phyloP scores from a whole-genome alignment of 1,140 invertebrate genomes.

The Plutomurus gul region DNA sequence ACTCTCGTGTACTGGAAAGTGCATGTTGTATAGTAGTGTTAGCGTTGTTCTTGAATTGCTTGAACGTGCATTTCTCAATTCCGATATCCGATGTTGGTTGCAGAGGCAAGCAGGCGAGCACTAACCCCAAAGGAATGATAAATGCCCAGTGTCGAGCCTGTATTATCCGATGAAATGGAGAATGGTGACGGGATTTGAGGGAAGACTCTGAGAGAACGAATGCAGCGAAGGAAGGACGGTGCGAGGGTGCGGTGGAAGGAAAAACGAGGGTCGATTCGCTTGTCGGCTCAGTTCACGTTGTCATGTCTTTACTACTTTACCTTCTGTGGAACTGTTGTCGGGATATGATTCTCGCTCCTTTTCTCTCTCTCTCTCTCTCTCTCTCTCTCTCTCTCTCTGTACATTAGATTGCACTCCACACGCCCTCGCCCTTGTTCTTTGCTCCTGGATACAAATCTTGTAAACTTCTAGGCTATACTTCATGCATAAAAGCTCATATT shows the following conservation, averaged over 20 bases:
- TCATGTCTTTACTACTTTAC: conserved; percentile 13
- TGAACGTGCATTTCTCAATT: conserved; percentile 9
- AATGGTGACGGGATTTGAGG: conserved; percentile 22
- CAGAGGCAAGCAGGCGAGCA: no score
- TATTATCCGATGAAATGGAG: conserved; percentile 24
- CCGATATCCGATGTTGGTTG: conserved; percentile 12
- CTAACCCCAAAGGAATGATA: conserved; percentile 12
- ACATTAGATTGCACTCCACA: no score
- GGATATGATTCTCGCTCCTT: background rate
- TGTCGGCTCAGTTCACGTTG: conserved; percentile 14
- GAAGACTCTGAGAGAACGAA: background rate
- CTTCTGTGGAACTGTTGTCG: background rate
- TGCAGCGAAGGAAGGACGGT: background rate
- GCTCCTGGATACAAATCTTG: background rate
- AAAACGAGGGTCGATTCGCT: conserved; percentile 6
- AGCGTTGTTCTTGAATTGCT: background rate
- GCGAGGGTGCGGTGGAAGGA: background rate
- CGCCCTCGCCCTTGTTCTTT: background rate
- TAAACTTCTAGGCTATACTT: background rate
- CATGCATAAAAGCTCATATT: conserved; percentile 24
- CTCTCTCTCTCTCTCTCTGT: background rate
- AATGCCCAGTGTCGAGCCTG: conserved; percentile 15
- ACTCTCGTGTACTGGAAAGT: background rate
- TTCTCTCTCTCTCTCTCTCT: background rate
- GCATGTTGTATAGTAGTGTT: background rate